phyloP scores from a whole-genome alignment of 2,888 invertebrate species.

The Eristalis intricaria region DNA sequence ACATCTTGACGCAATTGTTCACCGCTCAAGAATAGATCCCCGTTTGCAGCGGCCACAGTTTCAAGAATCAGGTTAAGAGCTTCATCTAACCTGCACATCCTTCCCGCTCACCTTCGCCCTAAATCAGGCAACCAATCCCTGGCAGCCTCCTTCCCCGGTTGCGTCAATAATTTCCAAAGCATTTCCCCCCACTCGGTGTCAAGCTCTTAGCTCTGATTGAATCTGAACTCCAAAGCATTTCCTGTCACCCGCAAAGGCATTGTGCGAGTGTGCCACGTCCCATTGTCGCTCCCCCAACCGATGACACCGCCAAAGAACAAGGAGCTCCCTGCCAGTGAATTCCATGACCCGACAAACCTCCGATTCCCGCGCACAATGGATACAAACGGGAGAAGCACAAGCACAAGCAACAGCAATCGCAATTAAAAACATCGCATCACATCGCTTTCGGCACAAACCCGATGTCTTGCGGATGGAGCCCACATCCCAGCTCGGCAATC shows the following conservation, averaged over 20 bases:
- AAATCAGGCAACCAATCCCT: neutral
- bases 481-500: neutral
- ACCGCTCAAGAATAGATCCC: neutral
- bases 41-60: neutral
- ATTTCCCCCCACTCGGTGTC: neutral
- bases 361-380: conserved; percentile 1
- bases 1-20: neutral
- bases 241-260: neutral
- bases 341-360: neutral
- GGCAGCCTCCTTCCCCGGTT: neutral
- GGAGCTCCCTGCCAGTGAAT: too few species aligned
- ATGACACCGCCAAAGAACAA: neutral
- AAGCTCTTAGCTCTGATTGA: conserved; percentile 12
- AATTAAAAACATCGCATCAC: conserved; percentile 33
- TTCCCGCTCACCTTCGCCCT: neutral
- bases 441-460: conserved; percentile 3
- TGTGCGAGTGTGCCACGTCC: neutral
- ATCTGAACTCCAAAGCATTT: conserved; percentile 5
- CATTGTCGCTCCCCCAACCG: conserved; percentile 1
- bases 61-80: neutral
- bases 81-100: neutral
- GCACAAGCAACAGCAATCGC: conserved; percentile 16
- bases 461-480: conserved; percentile 31
- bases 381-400: neutral
- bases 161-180: neutral